Conservation (phyloP, 2,113 vertebrate genomes). For the Sapayoa aenigma region DNA sequence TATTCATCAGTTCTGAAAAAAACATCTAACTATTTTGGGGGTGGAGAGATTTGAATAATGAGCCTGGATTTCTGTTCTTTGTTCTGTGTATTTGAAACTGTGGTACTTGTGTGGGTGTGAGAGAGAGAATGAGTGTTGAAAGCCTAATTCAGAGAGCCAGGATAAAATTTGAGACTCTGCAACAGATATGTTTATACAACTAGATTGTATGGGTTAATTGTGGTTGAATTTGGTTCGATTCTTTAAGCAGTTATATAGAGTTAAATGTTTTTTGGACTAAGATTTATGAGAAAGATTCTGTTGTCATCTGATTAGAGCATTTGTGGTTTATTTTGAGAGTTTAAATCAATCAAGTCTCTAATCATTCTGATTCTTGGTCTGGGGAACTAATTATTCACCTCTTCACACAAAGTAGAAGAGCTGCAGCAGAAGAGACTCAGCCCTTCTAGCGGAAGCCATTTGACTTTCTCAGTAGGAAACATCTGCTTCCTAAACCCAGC, state of each 20-base stretch:
- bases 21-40: background rate
- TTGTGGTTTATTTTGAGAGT: background rate
- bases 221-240: background rate
- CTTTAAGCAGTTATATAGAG: background rate
- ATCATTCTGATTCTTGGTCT: background rate
- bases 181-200: background rate
- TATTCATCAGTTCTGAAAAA: background rate
- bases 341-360: background rate
- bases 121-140: background rate
- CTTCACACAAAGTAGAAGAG: background rate
- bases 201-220: background rate
- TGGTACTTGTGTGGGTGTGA: background rate
- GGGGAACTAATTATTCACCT: background rate
- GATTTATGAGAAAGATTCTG: background rate
- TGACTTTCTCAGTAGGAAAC: background rate
- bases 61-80: background rate
- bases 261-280: background rate
- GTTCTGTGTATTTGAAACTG: background rate
- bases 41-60: background rate
- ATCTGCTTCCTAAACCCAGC: background rate
- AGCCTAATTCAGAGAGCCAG: background rate
- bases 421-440: background rate
- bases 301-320: background rate
- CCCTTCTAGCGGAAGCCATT: background rate
- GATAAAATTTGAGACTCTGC: background rate